phyloP scores from a whole-genome alignment of 2,797 vertebrate genomes.

The Oryzias sinensis region DNA sequence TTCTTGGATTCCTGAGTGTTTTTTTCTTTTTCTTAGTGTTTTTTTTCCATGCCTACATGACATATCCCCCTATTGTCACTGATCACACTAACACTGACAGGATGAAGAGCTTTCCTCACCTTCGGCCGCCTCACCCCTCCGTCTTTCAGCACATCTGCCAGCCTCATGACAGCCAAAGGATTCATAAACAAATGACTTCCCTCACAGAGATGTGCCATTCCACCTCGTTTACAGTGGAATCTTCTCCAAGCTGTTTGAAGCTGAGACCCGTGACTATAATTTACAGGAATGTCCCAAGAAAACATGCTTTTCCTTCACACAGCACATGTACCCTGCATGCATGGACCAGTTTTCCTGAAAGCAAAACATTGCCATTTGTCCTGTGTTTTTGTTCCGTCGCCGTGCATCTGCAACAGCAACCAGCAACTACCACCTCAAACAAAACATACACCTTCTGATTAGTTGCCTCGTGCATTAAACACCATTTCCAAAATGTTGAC shows the following conservation, averaged over 20 bases:
- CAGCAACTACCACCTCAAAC: background rate
- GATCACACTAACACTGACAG: constrained; percentile 12
- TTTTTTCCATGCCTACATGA: no score
- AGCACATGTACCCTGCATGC: constrained; percentile 19
- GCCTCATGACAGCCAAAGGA: constrained; percentile 31
- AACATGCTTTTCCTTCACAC: constrained; percentile 3
- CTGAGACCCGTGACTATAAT: constrained; percentile 13
- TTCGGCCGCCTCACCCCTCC: constrained; percentile 36
- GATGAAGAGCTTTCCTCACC: constrained; percentile 44
- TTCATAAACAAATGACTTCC: constrained; percentile 44
- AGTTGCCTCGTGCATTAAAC: no score
- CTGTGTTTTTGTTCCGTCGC: constrained; percentile 42
- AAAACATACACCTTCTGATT: no score
- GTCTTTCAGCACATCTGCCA: constrained; percentile 17
- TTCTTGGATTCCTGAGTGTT: no score
- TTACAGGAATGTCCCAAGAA: constrained; percentile 1
- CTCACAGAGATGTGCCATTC: constrained; percentile 26
- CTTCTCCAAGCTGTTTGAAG: constrained; percentile 17
- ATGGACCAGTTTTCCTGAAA: constrained; percentile 25
- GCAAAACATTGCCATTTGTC: constrained; percentile 61
- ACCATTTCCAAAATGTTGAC: no score
- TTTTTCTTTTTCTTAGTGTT: no score
- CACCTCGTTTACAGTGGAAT: constrained; percentile 19
- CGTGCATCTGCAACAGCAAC: background rate
- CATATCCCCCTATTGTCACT: no score